Base-by-base conservation (phyloP, 2,113 vertebrate genomes). In the Xyrauchen texanus region DNA sequence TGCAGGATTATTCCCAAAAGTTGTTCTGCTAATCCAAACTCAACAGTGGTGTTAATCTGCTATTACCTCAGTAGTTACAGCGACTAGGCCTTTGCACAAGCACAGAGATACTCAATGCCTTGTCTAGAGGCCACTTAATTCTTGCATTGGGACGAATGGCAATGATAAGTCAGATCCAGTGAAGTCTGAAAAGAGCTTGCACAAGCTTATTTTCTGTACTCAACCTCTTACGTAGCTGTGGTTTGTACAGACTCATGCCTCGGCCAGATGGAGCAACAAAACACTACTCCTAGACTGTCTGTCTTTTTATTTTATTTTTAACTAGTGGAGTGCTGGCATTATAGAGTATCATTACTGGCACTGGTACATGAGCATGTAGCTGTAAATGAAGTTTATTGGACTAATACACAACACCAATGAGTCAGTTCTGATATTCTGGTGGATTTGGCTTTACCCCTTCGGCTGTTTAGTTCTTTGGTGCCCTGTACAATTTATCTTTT, bases 51-150 rank as follows among this genome's bases (percentile, higher is more conserved):
- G 44, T 67, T 57, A 51, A 46, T 80, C 55, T 61, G 71, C 72
- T 65, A 53, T 53, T 73, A 66, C 64, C 6, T n/a, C 3, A 3
- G n/a, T n/a, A 64, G 82, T 81, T 74, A 78, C 79, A 79, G 57
- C 57, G 0, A 83, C 78, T 12, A 9, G 53, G 16, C 57, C 53
- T 77, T 73, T 21, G 66, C 73, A 62, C n/a, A 70, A 83, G 52
- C 55, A 44, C 61, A 47, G 13, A 62, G 47, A 67, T 49, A 45
- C 11, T 65, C 71, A 51, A 8, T n/a, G 45, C 52, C 42, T 82
- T 62, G 49, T 12, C 68, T 60, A 58, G 68, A 74, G 72, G 63
- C 76, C 76, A 67, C 58, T 78, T 58, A 16, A 57, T 55, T 42
- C 7, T 49, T 15, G 55, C 45, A 47, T 58, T 47, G 10, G 62